Evolutionary conservation across 35 echinoderm and acorn worm species (phyloP), one percentile per base, ranked within the genome.

Genomic region (Diadema setosum): DNA sequence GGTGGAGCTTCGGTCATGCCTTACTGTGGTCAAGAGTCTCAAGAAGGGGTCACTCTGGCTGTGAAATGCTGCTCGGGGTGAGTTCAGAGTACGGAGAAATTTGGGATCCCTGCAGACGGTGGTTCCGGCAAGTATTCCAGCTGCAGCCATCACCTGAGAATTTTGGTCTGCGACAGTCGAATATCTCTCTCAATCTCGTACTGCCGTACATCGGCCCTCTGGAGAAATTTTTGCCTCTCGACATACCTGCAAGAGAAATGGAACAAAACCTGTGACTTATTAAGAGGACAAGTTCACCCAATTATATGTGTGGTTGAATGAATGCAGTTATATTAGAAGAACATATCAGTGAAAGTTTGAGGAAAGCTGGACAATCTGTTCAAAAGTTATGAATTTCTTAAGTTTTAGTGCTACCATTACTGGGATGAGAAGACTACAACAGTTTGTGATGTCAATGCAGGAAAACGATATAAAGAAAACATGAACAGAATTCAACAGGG

Each of bases 111-210:
- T n/a, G n/a, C n/a, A n/a, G n/a, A n/a, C n/a, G n/a, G n/a, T n/a
- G n/a, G n/a, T n/a, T n/a, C n/a, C n/a, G n/a, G n/a, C n/a, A n/a
- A n/a, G n/a, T n/a, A n/a, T n/a, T n/a, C n/a, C n/a, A n/a, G n/a
- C n/a, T n/a, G 57, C 30, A 30, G 36, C n/a, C 73, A 78, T 78
- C 73, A 78, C 37, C 73, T 78, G 15, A 44, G 14, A 18, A 44
- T 65, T 41, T 90, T 90, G 35, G 14, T 84, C 42, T 81, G 43
- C 46, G 80, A 76, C 78, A 98, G 64, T 64, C 96, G 80, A 23
- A 98, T 20, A 25, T 88, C 94, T 29, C 92, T 74, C 61, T 98
- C 96, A 25, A 90, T 88, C 56, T 98, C 96, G 65, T 98, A 98
- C 78, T 98, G 96, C 49, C 96, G n/a, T 23, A 83, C 30, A 55